phyloP scores from a whole-genome alignment of 2,113 vertebrate genomes.

The Penelope pileata region DNA sequence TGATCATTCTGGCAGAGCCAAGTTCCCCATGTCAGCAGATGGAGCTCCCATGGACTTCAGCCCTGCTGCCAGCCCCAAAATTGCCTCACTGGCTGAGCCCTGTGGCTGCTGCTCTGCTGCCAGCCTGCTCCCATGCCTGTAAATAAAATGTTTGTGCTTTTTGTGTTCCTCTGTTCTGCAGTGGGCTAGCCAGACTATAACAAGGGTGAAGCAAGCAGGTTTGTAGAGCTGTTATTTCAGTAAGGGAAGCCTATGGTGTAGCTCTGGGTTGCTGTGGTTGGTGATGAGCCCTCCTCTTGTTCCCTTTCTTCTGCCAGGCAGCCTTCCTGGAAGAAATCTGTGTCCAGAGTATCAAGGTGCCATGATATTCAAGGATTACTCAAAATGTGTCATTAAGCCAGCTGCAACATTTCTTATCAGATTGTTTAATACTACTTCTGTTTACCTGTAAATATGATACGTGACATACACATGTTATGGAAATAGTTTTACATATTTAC shows the following conservation, averaged over 20 bases:
- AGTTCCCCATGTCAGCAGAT: conserved; percentile 38
- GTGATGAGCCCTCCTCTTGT: not conserved
- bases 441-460: not conserved
- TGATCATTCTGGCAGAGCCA: not conserved
- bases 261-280: not conserved
- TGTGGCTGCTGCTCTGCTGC: not conserved
- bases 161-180: not conserved
- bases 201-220: not conserved
- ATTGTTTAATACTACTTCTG: not conserved
- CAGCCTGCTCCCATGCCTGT: not conserved
- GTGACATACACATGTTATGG: not conserved
- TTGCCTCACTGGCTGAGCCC: not conserved
- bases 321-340: not conserved
- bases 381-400: not conserved
- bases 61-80: not conserved
- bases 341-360: not conserved
- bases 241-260: not conserved
- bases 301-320: not conserved
- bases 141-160: not conserved
- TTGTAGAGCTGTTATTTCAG: not conserved
- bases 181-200: not conserved
- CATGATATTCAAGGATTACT: not conserved
- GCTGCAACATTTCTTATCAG: not conserved
- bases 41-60: not conserved
- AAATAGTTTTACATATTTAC: not conserved